Evolutionary conservation across 2,797 vertebrate species (phyloP), one percentile per base, ranked within the genome.

Genomic region (Tenualosa ilisha): DNA sequence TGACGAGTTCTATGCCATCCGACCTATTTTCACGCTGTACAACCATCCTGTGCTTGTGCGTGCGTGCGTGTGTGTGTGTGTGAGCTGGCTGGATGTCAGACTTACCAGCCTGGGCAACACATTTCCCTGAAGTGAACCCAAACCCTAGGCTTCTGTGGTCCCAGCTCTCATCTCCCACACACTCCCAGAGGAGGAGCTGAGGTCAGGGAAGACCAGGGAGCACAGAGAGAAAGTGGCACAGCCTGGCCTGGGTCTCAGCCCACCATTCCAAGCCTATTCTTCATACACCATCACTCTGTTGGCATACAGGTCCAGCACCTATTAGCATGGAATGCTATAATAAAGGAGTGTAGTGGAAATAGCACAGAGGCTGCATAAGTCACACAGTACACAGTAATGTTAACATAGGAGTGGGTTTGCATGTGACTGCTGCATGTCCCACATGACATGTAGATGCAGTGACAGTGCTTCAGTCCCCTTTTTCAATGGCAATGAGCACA

Each of bases 61-160:
- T 11, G 8, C 9, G 61, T 26, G 61, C 13, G 24, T 12, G 24
- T 37, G 13, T 72, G 65, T 72, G 20, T 22, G 15, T 22, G 72
- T 6, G 17, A 9, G 72, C 72, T 79, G 17, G 37, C 40, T 17
- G 37, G 6, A 6, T 79, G 40, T 79, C 40, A 79, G 40, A 17
- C 6, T 46, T 17, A 17, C 20, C 72, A 43, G 40, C 40, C 72
- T 79, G 72, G 72, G 40, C 40, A 88, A 92, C 89, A 91, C 91
- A 90, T 92, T 93, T 93, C 94, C 94, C 91, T 53, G 90, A 93
- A 93, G 93, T 94, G 94, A 94, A 94, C 91, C 92, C 93, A 94
- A 94, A 95, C 92, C 94, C 94, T 94, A 13, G 94, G 92, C 92
- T 90, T 92, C 93, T 94, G 93, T 93, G 94, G 95, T 92, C 94